Percentiles rank a stretch among this genome's conserved stretches.
phyloP scores from a whole-genome alignment of 2,888 invertebrate species.

The Stratiomys singularior region DNA sequence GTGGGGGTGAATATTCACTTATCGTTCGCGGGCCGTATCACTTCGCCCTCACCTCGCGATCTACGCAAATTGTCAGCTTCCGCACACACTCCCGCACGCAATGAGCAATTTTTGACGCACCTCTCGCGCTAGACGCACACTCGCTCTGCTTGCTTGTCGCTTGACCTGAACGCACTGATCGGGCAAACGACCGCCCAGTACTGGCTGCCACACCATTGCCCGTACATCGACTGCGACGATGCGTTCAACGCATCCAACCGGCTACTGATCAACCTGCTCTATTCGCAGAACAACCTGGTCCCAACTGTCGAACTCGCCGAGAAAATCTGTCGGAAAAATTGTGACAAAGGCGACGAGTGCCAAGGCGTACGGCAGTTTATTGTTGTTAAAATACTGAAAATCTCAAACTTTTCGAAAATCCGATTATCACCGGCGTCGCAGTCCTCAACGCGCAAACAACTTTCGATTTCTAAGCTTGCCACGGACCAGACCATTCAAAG shows the following conservation, averaged over 20 bases:
- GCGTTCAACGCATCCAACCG: conserved; percentile 20
- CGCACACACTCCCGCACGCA: conserved; percentile 34
- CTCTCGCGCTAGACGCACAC: conserved; percentile 8
- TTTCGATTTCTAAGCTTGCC: conserved; percentile 22
- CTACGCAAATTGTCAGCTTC: conserved; percentile 4
- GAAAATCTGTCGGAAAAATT: conserved; percentile 25
- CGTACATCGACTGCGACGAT: not conserved
- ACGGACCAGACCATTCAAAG: not conserved
- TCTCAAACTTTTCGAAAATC: not conserved
- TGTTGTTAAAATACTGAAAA: not conserved
- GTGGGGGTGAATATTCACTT: conserved; percentile 15
- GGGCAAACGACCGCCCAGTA: conserved; percentile 2
- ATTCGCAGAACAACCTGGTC: not conserved
- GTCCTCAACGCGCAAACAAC: not conserved
- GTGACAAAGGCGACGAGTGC: not conserved
- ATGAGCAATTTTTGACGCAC: not conserved
- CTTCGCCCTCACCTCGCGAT: not conserved
- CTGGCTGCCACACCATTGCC: conserved; percentile 3
- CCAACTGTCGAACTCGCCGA: not conserved
- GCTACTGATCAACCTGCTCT: conserved; percentile 1
- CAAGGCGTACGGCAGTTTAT: not conserved
- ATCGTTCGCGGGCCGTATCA: not conserved
- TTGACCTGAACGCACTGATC: conserved; percentile 12
- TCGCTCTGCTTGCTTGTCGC: not conserved
- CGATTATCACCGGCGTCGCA: not conserved